A percentile compares a stretch with the other conserved stretches of the same genome.
Evolutionary conservation across 35 echinoderm and acorn worm species (phyloP).

Genomic region (Chiridota heheva): DNA sequence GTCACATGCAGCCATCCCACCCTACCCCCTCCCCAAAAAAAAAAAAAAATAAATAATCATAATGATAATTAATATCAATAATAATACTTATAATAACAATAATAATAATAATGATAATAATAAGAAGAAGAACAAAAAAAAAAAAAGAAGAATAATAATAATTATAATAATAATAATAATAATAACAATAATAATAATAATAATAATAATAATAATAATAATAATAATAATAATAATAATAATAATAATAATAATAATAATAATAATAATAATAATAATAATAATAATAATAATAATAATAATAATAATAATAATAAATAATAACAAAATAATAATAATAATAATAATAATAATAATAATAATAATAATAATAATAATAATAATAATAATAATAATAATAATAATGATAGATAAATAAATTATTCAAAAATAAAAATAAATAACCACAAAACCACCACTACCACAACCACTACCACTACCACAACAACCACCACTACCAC

Average conservation of each 20-base stretch:
- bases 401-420: neutral
- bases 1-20: no score
- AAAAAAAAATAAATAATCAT: no score
- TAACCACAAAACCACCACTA: no score
- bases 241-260: neutral
- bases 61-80: constrained; percentile 10
- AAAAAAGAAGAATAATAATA: no score
- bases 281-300: neutral
- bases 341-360: neutral
- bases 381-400: neutral
- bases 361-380: neutral
- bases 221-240: neutral
- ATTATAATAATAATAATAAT: neutral
- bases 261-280: constrained; percentile 1
- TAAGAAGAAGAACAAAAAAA: no score
- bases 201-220: constrained; percentile 7
- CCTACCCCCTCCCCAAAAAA: no score
- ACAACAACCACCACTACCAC: no score
- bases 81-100: no score
- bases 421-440: no score
- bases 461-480: no score
- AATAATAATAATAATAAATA: neutral
- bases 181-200: constrained; percentile 11
- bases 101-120: no score
- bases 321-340: no score